phyloP scores from a whole-genome alignment of 92 coral and sea anemone species.

The Isaurus tuberculatus region DNA sequence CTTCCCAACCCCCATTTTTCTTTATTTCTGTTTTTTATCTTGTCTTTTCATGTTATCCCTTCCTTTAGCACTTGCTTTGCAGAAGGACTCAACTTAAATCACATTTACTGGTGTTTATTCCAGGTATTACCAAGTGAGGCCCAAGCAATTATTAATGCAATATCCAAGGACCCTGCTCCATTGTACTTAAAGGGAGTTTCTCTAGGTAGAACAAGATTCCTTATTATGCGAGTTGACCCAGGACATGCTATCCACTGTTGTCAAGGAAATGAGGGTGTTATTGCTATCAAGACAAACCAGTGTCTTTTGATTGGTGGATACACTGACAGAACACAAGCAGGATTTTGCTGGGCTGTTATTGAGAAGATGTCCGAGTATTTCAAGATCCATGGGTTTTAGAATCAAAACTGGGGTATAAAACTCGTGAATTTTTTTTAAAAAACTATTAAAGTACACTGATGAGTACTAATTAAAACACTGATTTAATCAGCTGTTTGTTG shows the following conservation, averaged over 20 bases:
- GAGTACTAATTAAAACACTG: no score
- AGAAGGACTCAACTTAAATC: no score
- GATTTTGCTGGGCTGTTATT: slow-evolving; percentile 86
- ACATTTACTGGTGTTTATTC: not conserved
- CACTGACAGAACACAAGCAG: slow-evolving; percentile 93
- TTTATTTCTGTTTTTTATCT: no score
- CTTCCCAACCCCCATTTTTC: no score
- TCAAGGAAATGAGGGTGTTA: slow-evolving; percentile 88
- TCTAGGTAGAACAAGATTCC: slow-evolving; percentile 75
- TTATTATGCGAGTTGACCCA: slow-evolving; percentile 83
- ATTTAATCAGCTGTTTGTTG: no score
- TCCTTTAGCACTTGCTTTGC: no score
- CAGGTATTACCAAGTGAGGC: slow-evolving; percentile 91
- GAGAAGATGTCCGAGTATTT: slow-evolving; percentile 91
- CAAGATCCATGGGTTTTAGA: slow-evolving; percentile 76
- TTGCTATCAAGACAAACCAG: slow-evolving; percentile 87
- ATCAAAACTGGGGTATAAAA: no score
- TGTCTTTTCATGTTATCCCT: not conserved
- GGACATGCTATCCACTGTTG: slow-evolving; percentile 85
- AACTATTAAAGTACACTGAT: no score
- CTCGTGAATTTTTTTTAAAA: no score
- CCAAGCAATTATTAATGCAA: slow-evolving; percentile 77
- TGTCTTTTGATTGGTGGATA: slow-evolving; percentile 95
- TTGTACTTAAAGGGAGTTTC: slow-evolving; percentile 82
- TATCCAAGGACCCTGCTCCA: slow-evolving; percentile 86